Conservation (phyloP, 2,113 vertebrate species). For the Cichladusa arquata region DNA sequence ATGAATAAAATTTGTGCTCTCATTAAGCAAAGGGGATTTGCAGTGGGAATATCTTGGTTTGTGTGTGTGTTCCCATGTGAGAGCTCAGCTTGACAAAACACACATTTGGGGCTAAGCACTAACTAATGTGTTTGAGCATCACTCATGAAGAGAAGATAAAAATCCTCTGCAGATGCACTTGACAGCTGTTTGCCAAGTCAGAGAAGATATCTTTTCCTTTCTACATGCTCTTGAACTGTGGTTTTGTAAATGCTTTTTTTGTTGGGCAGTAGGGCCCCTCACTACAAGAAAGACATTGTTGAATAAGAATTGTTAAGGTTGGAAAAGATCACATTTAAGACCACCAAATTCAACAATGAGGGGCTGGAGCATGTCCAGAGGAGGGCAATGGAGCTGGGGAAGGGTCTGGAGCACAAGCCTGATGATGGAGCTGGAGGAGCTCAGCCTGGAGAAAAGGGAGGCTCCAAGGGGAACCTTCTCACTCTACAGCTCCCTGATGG, state of each 20-base stretch:
- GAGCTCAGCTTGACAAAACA: not conserved
- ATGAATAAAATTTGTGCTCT: not conserved
- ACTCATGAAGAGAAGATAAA: not conserved
- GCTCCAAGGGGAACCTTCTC: not conserved
- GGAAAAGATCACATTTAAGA: not conserved
- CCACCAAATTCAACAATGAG: not conserved
- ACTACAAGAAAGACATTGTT: not conserved
- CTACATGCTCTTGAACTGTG: not conserved
- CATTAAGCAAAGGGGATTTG: slow-evolving; percentile 20
- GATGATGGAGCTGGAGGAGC: not conserved
- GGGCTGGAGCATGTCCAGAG: not conserved
- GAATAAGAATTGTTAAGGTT: not conserved
- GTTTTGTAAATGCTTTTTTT: not conserved
- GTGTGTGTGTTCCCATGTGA: not conserved
- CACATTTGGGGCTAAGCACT: not conserved
- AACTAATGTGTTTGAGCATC: not conserved
- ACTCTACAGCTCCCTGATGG: not conserved
- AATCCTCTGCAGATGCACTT: not conserved
- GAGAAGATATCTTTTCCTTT: not conserved
- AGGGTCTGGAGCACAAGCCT: not conserved
- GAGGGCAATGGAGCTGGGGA: not conserved
- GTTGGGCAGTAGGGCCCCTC: not conserved
- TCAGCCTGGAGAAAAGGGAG: not conserved
- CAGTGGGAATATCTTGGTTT: not conserved
- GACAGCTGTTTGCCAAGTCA: not conserved